Evolutionary conservation across 2,797 vertebrate genomes (phyloP).

Genomic region (Kryptopterus vitreolus): DNA sequence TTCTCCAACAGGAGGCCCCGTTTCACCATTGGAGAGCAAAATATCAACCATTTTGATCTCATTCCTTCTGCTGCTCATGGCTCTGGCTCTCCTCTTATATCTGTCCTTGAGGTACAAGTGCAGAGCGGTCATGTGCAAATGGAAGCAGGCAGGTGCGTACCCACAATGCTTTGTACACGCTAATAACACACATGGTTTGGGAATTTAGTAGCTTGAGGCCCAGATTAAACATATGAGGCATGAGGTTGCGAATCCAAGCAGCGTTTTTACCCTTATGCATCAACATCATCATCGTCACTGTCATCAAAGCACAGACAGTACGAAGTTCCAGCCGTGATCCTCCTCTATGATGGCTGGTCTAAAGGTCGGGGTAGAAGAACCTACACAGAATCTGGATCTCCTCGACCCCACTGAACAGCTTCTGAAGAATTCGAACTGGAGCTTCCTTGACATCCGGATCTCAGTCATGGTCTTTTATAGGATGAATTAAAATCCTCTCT

Average conservation of each 20-base stretch:
- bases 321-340: no score
- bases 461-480: no score
- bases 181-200: not conserved
- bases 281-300: not conserved
- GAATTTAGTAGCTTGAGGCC: not conserved
- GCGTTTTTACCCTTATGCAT: not conserved
- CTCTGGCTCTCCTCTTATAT: constrained; percentile 16
- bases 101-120: constrained; percentile 32
- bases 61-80: constrained; percentile 17
- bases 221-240: not conserved
- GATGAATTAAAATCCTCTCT: not conserved
- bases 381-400: not conserved
- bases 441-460: not conserved
- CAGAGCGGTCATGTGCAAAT: constrained; percentile 19
- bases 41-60: constrained; percentile 1
- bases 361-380: not conserved
- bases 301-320: no score
- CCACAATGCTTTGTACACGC: not conserved
- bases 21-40: fast-evolving
- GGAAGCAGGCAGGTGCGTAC: constrained; percentile 4
- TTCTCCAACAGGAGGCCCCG: constrained; percentile 43
- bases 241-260: no score
- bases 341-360: not conserved
- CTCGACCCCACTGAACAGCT: not conserved
- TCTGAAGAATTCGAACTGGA: not conserved